phyloP scores from a whole-genome alignment of 2,888 invertebrate genomes.

The Loripinus fragilis region DNA sequence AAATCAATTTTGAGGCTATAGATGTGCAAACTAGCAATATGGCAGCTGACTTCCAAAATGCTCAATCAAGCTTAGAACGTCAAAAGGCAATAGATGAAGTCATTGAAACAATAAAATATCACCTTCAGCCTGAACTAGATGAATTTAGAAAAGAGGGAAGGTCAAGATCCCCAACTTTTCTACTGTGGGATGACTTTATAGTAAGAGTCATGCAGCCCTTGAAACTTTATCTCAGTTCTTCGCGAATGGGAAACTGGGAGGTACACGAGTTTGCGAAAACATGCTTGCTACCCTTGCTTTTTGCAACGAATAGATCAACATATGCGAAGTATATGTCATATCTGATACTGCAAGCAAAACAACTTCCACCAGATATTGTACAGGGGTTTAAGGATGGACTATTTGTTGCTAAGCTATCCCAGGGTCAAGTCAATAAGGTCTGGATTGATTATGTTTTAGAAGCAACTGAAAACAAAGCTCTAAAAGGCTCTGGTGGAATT shows the following conservation, averaged over 20 bases:
- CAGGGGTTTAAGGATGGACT: slow-evolving; percentile 21
- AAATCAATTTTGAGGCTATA: background rate
- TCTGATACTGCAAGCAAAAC: slow-evolving; percentile 13
- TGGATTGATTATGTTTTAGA: slow-evolving; percentile 33
- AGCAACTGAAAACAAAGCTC: slow-evolving; percentile 27
- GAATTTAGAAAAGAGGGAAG: slow-evolving; percentile 13
- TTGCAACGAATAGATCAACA: slow-evolving; percentile 25
- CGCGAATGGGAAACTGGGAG: slow-evolving; percentile 6
- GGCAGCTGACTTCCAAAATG: background rate
- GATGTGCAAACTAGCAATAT: background rate
- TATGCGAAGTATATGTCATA: slow-evolving; percentile 26
- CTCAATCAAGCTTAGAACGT: too few species aligned
- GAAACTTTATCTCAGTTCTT: background rate
- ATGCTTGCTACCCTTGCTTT: slow-evolving; percentile 5
- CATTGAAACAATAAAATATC: background rate
- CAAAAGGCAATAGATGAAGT: background rate
- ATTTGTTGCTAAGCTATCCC: slow-evolving; percentile 17
- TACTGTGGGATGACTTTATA: slow-evolving; percentile 23
- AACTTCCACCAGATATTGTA: slow-evolving; percentile 21
- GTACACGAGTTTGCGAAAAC: slow-evolving; percentile 19
- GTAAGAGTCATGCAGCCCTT: background rate
- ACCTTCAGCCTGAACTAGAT: background rate
- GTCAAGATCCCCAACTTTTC: slow-evolving; percentile 2
- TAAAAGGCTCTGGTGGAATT: slow-evolving; percentile 27
- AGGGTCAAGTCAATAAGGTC: slow-evolving; percentile 25